Conservation (phyloP, 2,888 invertebrate species). For the Julus scanicus region DNA sequence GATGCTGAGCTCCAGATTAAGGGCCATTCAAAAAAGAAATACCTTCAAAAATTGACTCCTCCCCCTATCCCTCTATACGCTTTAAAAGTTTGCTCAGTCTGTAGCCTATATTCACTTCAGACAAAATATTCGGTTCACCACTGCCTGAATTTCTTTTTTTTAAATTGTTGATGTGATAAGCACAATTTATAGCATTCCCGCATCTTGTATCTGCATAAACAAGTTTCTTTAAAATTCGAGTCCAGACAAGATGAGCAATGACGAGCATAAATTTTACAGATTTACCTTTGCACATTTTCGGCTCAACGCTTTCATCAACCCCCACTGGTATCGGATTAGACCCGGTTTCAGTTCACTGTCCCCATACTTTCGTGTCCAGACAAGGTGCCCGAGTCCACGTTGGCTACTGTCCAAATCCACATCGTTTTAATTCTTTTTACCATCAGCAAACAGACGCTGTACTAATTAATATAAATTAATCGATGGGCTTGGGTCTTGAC, state of each 20-base stretch:
- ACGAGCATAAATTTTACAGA: neutral
- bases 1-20: too few relatives aligned
- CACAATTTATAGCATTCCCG: too few relatives aligned
- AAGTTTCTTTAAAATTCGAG: neutral
- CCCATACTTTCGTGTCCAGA: neutral
- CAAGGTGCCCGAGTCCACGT: neutral
- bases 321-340: neutral
- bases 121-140: neutral
- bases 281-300: neutral
- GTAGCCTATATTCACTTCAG: too few relatives aligned
- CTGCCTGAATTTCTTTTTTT: neutral
- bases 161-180: too few relatives aligned
- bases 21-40: too few relatives aligned
- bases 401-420: neutral
- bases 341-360: conserved; percentile 20
- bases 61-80: too few relatives aligned
- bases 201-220: neutral
- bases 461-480: neutral
- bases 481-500: neutral
- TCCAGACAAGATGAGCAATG: neutral
- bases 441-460: neutral
- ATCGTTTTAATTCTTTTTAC: neutral
- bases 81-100: too few relatives aligned
- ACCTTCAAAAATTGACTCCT: too few relatives aligned
- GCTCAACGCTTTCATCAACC: neutral